These are phyloP conservation scores for Tenthredo mesomela DNA, from an alignment of 2,888 invertebrate species.

Conservation along the genomic window DNA sequence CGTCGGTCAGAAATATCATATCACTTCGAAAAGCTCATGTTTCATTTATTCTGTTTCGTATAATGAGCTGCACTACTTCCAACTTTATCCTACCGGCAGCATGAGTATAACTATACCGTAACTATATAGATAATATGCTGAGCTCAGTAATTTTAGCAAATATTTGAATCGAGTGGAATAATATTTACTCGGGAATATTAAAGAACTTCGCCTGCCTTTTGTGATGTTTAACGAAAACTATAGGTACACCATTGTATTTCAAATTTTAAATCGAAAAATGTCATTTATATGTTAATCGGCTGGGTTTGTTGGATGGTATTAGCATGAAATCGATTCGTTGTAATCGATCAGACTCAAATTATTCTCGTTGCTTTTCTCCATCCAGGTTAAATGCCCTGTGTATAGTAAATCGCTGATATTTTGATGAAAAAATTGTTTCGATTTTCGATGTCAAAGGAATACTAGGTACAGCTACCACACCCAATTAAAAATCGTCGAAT, in stretches of 20 bases:
- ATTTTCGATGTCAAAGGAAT: background rate
- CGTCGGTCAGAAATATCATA: background rate
- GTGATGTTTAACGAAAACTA: background rate
- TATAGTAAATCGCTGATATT: background rate
- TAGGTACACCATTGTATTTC: conserved; percentile 6
- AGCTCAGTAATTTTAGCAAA: background rate
- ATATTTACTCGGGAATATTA: conserved; percentile 22
- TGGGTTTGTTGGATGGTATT: conserved; percentile 60
- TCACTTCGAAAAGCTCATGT: background rate
- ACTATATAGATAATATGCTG: background rate
- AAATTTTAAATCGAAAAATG: conserved; percentile 47
- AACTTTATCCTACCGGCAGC: background rate
- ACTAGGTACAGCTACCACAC: background rate
- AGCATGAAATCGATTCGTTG: conserved; percentile 65
- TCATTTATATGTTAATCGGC: conserved; percentile 47
- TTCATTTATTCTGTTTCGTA: background rate
- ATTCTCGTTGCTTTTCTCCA: background rate
- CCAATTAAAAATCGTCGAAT: conserved; percentile 7
- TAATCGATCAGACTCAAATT: conserved; percentile 59
- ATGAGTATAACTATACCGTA: background rate
- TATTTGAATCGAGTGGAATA: conserved; percentile 19
- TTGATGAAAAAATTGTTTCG: conserved; percentile 10
- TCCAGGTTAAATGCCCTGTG: background rate
- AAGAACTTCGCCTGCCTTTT: background rate
- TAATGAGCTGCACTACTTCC: background rate